Evolutionary conservation across 2,888 invertebrate genomes (phyloP), one percentile per base, ranked within the genome.

Genomic region (Eledona agricola): DNA sequence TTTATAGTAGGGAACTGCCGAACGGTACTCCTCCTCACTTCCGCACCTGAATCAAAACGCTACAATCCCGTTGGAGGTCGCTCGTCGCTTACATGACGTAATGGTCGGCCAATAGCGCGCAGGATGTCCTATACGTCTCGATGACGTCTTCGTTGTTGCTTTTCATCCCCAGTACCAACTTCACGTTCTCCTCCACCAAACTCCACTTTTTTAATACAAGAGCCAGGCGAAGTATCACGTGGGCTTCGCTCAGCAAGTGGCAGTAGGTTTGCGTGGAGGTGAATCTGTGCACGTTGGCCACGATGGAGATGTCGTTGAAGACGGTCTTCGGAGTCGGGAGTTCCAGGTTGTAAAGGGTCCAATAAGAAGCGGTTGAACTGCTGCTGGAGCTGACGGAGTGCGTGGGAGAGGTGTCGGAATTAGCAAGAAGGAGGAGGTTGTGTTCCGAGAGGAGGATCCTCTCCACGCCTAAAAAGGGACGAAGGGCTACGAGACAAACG

Each of bases 281-380:
- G 42, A 80, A 79, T 45, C 83, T 80, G 67, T 86, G 85, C 26
- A 81, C 80, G 51, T 82, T 81, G 0, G 87, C 88, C 20, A 87
- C 81, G 57, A 84, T 82, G 32, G 85, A 81, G 63, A 90, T 84
- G 68, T 90, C 90, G 46, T 82, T 81, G 67, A 87, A 87, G 4
- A 89, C 75, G 52, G 82, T 82, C 45, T 82, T 82, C 4, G 85
- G 79, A 11, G 79, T 78, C 0, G 88, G 88, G 46, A 87, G 73
- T 59, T 83, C 83, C 31, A 91, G 72, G 13, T 84, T 85, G 70
- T 90, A 90, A n/a, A 89, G 74, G 0, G 89, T 89, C 86, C 89
- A 87, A 47, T 78, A 80, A 6, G 73, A 64, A 1, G 72, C 67
- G 11, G 69, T 74, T 0, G 76, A 76, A 61, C 76, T 72, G 56